Conservation (phyloP, 1,140 invertebrate genomes). For the Diabrotica virgifera region DNA sequence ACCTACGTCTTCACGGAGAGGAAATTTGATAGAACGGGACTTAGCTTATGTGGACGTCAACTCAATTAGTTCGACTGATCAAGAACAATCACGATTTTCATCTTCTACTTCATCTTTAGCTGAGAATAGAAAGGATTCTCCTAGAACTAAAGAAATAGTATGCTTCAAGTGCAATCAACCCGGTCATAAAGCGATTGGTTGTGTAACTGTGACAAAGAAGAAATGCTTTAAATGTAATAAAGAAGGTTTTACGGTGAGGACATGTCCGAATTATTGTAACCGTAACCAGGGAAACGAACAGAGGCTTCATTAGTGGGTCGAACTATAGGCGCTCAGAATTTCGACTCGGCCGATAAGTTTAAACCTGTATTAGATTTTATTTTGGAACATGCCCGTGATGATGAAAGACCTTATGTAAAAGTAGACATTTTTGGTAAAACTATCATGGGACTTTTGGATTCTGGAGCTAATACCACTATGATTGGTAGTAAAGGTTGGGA, state of each 20-base stretch:
- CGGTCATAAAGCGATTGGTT: conserved; percentile 1
- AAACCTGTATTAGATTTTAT: background rate
- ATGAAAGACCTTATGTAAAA: background rate
- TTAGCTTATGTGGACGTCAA: background rate
- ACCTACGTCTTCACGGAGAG: background rate
- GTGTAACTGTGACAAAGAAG: background rate
- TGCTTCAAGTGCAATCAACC: background rate
- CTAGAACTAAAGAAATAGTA: background rate
- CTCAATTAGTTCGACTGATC: background rate
- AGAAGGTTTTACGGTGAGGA: too few species aligned
- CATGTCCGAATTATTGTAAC: background rate
- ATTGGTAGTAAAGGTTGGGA: background rate
- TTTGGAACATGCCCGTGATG: background rate
- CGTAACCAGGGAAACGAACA: background rate
- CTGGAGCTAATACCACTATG: conserved; percentile 1
- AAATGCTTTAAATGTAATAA: background rate
- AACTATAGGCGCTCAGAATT: background rate
- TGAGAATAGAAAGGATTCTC: too few species aligned
- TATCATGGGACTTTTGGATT: background rate
- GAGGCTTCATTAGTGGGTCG: background rate
- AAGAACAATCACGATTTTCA: background rate
- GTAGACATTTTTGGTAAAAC: background rate
- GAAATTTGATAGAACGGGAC: background rate
- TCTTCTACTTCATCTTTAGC: too few species aligned
- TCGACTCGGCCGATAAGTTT: background rate